Evolutionary conservation across 1,140 invertebrate genomes (phyloP).

Genomic region (Trialeurodes vaporariorum): DNA sequence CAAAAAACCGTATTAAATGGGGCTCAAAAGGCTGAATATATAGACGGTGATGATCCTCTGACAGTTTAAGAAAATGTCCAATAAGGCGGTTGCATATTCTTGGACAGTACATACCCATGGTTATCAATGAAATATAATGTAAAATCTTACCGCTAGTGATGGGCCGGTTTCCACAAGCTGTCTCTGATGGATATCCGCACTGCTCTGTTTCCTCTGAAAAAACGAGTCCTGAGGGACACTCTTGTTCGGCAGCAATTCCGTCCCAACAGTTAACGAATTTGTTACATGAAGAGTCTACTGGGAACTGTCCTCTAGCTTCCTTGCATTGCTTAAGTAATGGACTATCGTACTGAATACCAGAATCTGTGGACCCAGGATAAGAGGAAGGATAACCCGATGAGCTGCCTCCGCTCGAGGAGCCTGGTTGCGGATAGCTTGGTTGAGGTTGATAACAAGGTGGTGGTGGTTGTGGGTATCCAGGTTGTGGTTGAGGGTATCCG

Average conservation of each 20-base stretch:
- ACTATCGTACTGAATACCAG: slow-evolving; percentile 6
- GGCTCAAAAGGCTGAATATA: too few relatives aligned
- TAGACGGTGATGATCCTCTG: too few relatives aligned
- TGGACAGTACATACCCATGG: too few relatives aligned
- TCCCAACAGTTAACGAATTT: slow-evolving; percentile 60
- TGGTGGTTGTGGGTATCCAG: slow-evolving; percentile 19
- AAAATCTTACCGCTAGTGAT: slow-evolving; percentile 15
- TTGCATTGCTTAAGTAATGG: slow-evolving; percentile 21
- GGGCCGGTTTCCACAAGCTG: slow-evolving; percentile 44
- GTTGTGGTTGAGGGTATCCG: slow-evolving; percentile 24
- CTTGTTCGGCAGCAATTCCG: slow-evolving; percentile 47
- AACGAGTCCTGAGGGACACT: slow-evolving; percentile 45
- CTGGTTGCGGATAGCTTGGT: slow-evolving; percentile 14
- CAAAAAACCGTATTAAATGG: too few relatives aligned
- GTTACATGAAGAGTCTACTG: slow-evolving; percentile 43
- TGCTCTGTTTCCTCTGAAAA: slow-evolving; percentile 39
- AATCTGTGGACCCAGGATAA: not conserved
- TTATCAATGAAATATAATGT: too few relatives aligned
- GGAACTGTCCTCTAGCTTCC: slow-evolving; percentile 42
- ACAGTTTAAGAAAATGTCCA: too few relatives aligned
- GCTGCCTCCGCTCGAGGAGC: slow-evolving; percentile 6
- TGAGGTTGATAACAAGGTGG: slow-evolving; percentile 18
- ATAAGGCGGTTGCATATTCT: too few relatives aligned
- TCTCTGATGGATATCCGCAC: slow-evolving; percentile 50
- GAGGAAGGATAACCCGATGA: too few relatives aligned